Evolutionary conservation across 2,888 invertebrate genomes (phyloP), one percentile per base, ranked within the genome.

Genomic region (Iphiclides podalirius): DNA sequence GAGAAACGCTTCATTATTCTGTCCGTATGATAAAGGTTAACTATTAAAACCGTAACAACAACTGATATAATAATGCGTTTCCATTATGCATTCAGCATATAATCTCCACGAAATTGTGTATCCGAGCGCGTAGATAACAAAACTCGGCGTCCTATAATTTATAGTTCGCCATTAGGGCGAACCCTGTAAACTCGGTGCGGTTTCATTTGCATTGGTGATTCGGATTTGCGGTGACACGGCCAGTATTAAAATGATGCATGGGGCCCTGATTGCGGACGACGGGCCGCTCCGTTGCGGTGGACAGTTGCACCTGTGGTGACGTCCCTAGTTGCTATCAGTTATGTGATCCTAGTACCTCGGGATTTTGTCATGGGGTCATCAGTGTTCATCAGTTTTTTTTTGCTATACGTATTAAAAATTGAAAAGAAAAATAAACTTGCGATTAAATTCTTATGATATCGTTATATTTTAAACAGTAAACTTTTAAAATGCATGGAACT

Each of bases 231-330:
- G 75, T 80, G 86, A 86, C 86, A 77, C 70, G 75, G 74, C 70
- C 78, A 79, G 83, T 84, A 86, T 84, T 86, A 82, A 82, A 75
- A 85, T 88, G 86, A 87, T 83, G 79, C 74, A 87, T 84, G 66
- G 80, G 55, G 56, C 71, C 78, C 78, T 86, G 84, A 88, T 86
- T 85, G 72, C 75, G 61, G 62, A 54, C 58, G 58, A 50, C 42
- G 58, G 54, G 52, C 55, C 50, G 55, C 50, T 51, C 38, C 38
- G n/a, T n/a, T n/a, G 28, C 11, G 16, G 15, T 3, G 20, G 46
- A 39, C 33, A 23, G 36, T n/a, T n/a, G n/a, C n/a, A n/a, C 46
- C 26, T 15, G 41, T 15, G 42, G 48, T 37, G 47, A 47, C 36
- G 36, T 37, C 20, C 14, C 15, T 36, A 36, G 20, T 17, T n/a